Evolutionary conservation across 2,888 invertebrate genomes (phyloP).

Genomic region (Amphipoea oculea): DNA sequence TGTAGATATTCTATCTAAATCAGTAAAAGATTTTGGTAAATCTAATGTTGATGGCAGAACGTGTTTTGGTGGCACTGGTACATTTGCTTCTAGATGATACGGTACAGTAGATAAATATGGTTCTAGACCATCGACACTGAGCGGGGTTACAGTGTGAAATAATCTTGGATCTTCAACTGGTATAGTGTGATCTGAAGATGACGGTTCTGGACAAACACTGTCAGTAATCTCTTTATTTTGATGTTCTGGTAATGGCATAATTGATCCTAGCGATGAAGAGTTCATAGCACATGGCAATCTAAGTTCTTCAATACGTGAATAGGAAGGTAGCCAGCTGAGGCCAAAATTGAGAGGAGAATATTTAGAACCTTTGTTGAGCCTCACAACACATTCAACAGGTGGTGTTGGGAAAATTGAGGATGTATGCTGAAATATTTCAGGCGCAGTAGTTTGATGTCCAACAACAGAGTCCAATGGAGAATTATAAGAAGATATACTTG

Average conservation of each 20-base stretch:
- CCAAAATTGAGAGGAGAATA: conserved; percentile 11
- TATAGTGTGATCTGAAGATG: no score
- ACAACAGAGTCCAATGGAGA: background rate
- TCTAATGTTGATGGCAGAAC: background rate
- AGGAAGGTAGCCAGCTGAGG: conserved; percentile 1
- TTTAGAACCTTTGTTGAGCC: background rate
- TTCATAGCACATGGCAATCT: background rate
- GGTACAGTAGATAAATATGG: background rate
- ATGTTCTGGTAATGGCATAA: background rate
- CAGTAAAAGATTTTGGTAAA: background rate
- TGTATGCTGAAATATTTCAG: background rate
- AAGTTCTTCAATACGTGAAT: background rate
- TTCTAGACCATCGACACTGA: background rate
- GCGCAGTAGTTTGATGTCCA: background rate
- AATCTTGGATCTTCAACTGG: background rate
- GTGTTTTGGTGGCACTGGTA: background rate
- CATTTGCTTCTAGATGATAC: background rate
- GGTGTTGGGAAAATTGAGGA: background rate
- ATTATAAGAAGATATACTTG: background rate
- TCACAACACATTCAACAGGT: conserved; percentile 1
- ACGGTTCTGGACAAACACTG: background rate
- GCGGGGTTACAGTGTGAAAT: background rate
- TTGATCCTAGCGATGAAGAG: background rate
- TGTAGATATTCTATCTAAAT: background rate
- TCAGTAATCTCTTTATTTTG: background rate